These are phyloP conservation scores for Parazoanthus atlanticus DNA, from an alignment of 92 coral and sea anemone genomes.

Conservation along the genomic window DNA sequence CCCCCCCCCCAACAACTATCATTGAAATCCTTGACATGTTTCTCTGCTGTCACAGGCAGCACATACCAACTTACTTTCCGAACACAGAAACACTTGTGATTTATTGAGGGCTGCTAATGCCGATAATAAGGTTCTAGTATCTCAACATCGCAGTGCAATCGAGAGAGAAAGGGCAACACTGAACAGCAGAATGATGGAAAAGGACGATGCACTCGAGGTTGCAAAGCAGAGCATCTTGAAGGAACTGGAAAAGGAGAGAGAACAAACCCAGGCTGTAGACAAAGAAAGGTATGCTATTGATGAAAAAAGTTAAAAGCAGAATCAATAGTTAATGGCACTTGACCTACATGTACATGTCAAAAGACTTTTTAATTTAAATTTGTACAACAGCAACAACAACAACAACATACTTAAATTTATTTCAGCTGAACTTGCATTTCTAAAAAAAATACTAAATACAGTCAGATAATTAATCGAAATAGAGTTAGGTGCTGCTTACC, in stretches of 20 bases:
- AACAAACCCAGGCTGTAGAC: slow-evolving; percentile 56
- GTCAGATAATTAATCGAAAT: no score
- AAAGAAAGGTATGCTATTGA: slow-evolving; percentile 66
- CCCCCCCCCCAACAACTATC: no score
- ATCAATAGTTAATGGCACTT: background rate
- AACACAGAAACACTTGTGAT: slow-evolving; percentile 73
- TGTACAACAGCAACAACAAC: no score
- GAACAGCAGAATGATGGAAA: slow-evolving; percentile 75
- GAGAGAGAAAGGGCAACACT: slow-evolving; percentile 74
- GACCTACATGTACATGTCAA: background rate
- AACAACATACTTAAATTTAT: no score
- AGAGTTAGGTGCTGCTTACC: no score
- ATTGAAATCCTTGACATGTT: no score
- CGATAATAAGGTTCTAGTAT: slow-evolving; percentile 86
- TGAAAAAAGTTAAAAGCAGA: background rate
- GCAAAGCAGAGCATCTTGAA: slow-evolving; percentile 75
- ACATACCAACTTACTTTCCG: slow-evolving; percentile 69
- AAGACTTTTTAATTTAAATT: background rate
- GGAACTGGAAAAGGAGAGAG: slow-evolving; percentile 76
- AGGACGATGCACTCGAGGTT: slow-evolving; percentile 75
- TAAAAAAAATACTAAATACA: no score
- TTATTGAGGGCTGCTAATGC: slow-evolving; percentile 70
- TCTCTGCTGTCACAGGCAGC: slow-evolving; percentile 55
- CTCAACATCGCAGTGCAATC: slow-evolving; percentile 84
- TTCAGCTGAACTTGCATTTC: no score